Conservation (phyloP, 30 jellyfish, hydroid and myxozoan genomes). For the Cassiopea andromeda region DNA sequence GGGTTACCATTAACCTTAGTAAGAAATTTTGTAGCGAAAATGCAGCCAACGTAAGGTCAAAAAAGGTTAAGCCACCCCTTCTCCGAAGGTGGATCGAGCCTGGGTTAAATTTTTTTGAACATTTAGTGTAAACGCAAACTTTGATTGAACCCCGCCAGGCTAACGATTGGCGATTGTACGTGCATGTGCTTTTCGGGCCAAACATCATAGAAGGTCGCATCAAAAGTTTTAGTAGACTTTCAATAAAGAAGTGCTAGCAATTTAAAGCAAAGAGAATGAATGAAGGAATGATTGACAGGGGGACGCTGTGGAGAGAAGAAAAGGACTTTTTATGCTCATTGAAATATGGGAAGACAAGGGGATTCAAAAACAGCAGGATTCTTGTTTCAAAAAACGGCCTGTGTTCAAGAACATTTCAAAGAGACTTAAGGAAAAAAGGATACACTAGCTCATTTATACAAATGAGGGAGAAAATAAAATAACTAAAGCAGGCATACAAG, state of each 20-base stretch:
- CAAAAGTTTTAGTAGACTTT: background rate
- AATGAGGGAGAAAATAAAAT: constrained; percentile 47
- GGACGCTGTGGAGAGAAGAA: constrained; percentile 31
- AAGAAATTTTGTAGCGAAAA: constrained; percentile 12
- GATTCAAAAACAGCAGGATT: constrained; percentile 64
- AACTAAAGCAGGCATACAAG: constrained; percentile 38
- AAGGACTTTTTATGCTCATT: constrained; percentile 22
- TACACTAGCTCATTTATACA: constrained; percentile 13
- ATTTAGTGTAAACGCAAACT: constrained; percentile 62
- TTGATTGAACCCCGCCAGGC: constrained; percentile 35
- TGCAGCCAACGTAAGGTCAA: constrained; percentile 30
- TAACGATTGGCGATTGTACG: background rate
- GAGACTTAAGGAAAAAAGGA: constrained; percentile 13
- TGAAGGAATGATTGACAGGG: constrained; percentile 41
- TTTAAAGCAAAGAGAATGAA: background rate
- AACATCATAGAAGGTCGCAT: background rate
- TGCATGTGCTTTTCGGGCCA: constrained; percentile 1
- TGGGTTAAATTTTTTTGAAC: constrained; percentile 22
- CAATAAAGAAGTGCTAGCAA: background rate
- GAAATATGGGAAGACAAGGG: constrained; percentile 63
- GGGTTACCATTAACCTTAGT: constrained; percentile 25
- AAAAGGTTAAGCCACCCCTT: constrained; percentile 39
- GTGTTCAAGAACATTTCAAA: constrained; percentile 5
- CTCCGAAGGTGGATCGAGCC: constrained; percentile 43
- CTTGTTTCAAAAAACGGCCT: constrained; percentile 20